Evolutionary conservation across 2,113 vertebrate genomes (phyloP), one percentile per base, ranked within the genome.

Genomic region (Alaudala cheleensis): DNA sequence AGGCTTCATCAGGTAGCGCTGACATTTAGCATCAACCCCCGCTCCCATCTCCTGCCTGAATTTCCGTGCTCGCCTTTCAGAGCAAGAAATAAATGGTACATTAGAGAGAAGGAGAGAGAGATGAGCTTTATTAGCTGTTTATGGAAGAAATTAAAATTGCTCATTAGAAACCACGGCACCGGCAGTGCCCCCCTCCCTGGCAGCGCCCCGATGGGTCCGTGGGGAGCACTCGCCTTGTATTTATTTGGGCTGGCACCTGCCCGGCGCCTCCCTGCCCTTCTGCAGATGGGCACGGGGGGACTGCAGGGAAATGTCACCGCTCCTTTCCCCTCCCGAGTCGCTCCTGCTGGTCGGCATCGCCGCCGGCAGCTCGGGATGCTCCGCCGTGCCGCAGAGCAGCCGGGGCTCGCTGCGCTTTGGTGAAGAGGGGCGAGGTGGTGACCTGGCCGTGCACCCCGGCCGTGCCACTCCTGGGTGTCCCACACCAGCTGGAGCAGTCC

Each of bases 71-170:
- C 40, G 50, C 91, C 90, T 95, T 93, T 96, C 93, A 80, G 44
- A 90, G 87, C 3, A 3, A 94, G 93, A 85, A 95, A 91, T 90
- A 95, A 96, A 94, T 88, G 88, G 82, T 77, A 61, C 96, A 90
- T 95, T 94, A 92, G 93, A 91, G 94, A 80, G 86, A 56, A 84
- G 50, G 73, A 47, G 87, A 66, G 92, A 58, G 89, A 82, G 67
- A 88, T 86, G 93, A 94, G 92, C 91, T 69, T 97, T 97, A 97
- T 97, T 96, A 88, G 95, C 92, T 92, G 91, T 95, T 97, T 94
- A 93, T 85, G 89, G 91, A 93, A 90, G 95, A 88, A 95, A 97
- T 97, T 95, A 90, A 95, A 96, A 81, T 86, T 65, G 89, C 80
- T 96, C 92, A 92, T 96, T 94, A 95, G 89, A 37, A 93, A 81